Conservation (phyloP, 2,888 invertebrate species). For the Leptinotarsa rubiginosa region DNA sequence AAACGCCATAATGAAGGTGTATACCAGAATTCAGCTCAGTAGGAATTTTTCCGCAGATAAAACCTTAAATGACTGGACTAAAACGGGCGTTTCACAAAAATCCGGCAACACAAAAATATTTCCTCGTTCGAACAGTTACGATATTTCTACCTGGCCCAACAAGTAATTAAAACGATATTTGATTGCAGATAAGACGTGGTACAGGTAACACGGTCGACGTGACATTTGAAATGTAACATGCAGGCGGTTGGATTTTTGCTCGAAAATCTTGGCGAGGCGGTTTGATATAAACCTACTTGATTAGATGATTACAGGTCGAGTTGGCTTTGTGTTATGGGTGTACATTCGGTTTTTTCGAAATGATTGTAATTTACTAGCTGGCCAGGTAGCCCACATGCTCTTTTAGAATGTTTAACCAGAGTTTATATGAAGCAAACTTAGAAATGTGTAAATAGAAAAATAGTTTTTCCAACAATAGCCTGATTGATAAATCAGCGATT, state of each 20-base stretch:
- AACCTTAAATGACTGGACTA: too few species aligned
- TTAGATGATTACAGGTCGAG: not conserved
- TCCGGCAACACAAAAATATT: slow-evolving; percentile 4
- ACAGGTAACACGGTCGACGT: slow-evolving; percentile 9
- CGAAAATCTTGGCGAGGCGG: not conserved
- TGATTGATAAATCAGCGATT: too few species aligned
- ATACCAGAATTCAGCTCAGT: too few species aligned
- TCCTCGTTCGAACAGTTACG: not conserved
- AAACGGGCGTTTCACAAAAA: not conserved
- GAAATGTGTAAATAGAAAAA: too few species aligned
- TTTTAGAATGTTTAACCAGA: not conserved
- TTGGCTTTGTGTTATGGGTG: not conserved
- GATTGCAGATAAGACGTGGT: slow-evolving; percentile 7
- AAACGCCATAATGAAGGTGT: too few species aligned
- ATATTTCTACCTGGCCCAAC: slow-evolving; percentile 10
- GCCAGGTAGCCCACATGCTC: not conserved
- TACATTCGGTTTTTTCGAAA: not conserved
- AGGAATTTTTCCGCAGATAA: too few species aligned
- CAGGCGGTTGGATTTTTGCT: slow-evolving; percentile 3
- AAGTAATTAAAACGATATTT: slow-evolving; percentile 10
- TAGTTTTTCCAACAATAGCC: too few species aligned
- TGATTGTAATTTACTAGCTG: not conserved
- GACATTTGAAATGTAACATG: slow-evolving; percentile 3
- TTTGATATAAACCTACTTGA: not conserved
- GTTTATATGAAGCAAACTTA: too few species aligned